Percentiles rank a stretch among this genome's conserved stretches.
phyloP scores from a whole-genome alignment of 2,888 invertebrate species.

The Xestoiulus laeticollis region DNA sequence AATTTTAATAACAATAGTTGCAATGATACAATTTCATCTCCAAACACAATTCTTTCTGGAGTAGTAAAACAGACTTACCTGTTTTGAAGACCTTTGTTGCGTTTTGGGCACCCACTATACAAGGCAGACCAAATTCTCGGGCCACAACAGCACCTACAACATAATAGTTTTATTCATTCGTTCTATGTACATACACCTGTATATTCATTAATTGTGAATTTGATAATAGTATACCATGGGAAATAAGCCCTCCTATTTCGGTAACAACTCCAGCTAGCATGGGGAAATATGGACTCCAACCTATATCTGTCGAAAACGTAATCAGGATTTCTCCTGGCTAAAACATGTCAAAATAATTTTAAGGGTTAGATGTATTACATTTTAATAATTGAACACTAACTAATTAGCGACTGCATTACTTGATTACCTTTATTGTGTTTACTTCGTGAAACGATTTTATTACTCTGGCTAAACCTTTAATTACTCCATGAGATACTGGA shows the following conservation, averaged over 20 bases:
- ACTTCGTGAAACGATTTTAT: conserved; percentile 75
- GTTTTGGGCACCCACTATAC: conserved; percentile 77
- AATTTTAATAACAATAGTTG: not conserved
- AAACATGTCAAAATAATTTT: conserved; percentile 43
- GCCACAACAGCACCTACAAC: conserved; percentile 80
- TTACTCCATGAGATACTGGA: conserved; percentile 76
- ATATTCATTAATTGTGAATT: conserved; percentile 45
- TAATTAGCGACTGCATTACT: not conserved
- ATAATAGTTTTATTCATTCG: not conserved
- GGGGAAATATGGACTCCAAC: conserved; percentile 87
- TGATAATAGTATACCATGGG: conserved; percentile 75
- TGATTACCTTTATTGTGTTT: conserved; percentile 62
- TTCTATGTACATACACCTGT: not conserved
- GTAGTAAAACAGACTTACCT: conserved; percentile 20
- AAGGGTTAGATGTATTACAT: no score
- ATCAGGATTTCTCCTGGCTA: conserved; percentile 78
- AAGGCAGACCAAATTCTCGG: conserved; percentile 83
- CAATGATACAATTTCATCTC: not conserved
- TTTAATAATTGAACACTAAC: conserved; percentile 66
- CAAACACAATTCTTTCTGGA: not conserved
- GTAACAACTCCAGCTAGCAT: conserved; percentile 80
- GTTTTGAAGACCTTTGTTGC: conserved; percentile 68
- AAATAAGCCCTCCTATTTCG: conserved; percentile 82
- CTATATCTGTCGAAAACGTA: conserved; percentile 80
- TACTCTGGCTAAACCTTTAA: conserved; percentile 77